Base-by-base conservation (phyloP, 2,797 vertebrate genomes). In the Pseudopleuronectes americanus region DNA sequence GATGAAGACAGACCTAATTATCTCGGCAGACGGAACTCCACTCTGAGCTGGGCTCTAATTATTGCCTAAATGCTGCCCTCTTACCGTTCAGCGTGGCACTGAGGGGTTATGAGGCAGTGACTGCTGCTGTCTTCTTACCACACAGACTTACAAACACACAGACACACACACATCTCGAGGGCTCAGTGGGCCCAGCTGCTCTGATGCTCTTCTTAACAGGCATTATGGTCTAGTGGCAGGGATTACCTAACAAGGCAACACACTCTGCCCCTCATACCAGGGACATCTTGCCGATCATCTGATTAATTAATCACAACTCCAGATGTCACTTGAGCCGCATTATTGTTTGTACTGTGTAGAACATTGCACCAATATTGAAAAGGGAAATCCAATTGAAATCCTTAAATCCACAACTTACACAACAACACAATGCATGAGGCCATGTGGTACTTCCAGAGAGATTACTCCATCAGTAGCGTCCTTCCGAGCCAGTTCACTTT, bases 1-100 rank as follows among this genome's bases (percentile, higher is more conserved):
- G 85, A 89, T 90, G 80, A 91, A 89, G 77, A 89, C 77, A 71
- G 76, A 80, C 52, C 77, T 90, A 84, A 91, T 92, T 91, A 91
- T 85, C 84, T 76, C 68, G 21, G 76, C 74, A 74, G 72, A 84
- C 60, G 73, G 69, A 82, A 79, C 60, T 81, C 68, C 80, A 62
- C 80, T 77, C 64, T 45, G 75, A 90, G 75, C 86, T 82, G 68
- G 69, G 79, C 80, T 85, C 83, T 91, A 89, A 92, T 92, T 88
- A 87, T 83, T 77, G 71, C 71, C 81, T 83, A 75, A 87, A 80
- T 77, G 83, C 59, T 78, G 78, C 76, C 74, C 76, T 75, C 77
- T 74, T 41, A 64, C 74, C 83, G 86, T 71, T 74, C 54, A 75
- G 75, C 71, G 75, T 83, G 69, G 65, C 61, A 72, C 67, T 79